Conservation (phyloP, 2,113 vertebrate species). For the Lathamus discolor region DNA sequence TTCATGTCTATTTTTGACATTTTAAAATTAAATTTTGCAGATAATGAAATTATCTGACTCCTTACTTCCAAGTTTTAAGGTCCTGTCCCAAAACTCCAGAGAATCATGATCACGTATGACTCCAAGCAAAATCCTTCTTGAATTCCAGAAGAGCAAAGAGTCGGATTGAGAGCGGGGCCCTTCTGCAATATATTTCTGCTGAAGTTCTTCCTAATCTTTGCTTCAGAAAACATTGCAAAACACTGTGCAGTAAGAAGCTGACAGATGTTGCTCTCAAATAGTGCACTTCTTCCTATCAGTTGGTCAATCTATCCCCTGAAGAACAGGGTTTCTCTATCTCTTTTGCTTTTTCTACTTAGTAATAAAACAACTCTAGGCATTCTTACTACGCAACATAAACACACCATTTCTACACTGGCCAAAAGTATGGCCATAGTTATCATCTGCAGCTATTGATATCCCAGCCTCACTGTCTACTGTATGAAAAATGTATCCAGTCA, state of each 20-base stretch:
- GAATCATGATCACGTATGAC: not conserved
- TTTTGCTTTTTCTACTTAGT: not conserved
- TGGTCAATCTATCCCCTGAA: not conserved
- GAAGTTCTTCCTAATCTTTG: not conserved
- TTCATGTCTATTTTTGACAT: not conserved
- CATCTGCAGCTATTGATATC: not conserved
- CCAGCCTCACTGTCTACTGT: not conserved
- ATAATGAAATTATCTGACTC: not conserved
- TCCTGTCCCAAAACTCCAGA: not conserved
- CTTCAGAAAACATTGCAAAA: not conserved
- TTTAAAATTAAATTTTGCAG: not conserved
- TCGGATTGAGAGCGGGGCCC: not conserved
- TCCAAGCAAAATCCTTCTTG: not conserved
- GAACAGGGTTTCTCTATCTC: not conserved
- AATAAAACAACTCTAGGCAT: not conserved
- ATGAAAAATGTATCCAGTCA: not conserved
- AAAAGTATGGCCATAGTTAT: not conserved
- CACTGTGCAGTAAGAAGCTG: not conserved
- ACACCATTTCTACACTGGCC: not conserved
- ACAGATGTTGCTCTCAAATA: not conserved
- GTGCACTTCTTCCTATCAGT: not conserved
- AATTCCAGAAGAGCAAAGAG: not conserved
- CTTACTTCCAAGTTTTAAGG: not conserved
- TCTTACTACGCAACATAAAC: not conserved
- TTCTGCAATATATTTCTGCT: not conserved